phyloP scores from a whole-genome alignment of 2,797 vertebrate genomes.

The Columba guinea region DNA sequence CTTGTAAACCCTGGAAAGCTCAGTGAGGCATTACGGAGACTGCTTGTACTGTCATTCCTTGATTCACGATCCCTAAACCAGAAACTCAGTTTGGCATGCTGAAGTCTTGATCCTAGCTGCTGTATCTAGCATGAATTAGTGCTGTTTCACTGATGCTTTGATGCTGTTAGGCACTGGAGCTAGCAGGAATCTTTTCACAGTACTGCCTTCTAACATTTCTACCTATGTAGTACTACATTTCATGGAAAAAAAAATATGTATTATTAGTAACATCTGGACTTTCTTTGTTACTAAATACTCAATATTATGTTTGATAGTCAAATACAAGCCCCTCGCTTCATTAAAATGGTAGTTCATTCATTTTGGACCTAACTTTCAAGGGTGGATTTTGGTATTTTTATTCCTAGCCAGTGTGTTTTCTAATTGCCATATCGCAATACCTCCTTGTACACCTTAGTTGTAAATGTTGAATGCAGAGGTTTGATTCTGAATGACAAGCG shows the following conservation, averaged over 20 bases:
- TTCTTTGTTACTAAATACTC: background rate
- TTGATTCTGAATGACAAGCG: background rate
- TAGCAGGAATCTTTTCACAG: background rate
- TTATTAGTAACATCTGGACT: background rate
- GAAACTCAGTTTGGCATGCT: background rate
- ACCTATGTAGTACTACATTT: background rate
- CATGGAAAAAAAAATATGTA: background rate
- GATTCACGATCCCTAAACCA: background rate
- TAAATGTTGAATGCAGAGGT: background rate
- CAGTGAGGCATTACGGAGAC: background rate
- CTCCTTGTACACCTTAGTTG: background rate
- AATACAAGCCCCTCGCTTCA: background rate
- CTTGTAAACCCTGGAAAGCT: background rate
- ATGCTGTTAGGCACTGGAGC: background rate
- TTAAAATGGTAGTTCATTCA: background rate
- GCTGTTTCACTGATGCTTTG: background rate
- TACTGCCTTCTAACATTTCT: background rate
- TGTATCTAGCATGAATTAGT: background rate
- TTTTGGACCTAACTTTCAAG: background rate
- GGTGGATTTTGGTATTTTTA: background rate
- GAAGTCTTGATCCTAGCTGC: background rate
- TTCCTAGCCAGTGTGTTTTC: background rate
- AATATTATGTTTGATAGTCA: background rate
- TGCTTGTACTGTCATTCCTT: background rate
- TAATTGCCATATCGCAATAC: background rate